These are phyloP conservation scores for Pharmacophagus antenor DNA, from an alignment of 2,888 invertebrate genomes.

Conservation along the genomic window DNA sequence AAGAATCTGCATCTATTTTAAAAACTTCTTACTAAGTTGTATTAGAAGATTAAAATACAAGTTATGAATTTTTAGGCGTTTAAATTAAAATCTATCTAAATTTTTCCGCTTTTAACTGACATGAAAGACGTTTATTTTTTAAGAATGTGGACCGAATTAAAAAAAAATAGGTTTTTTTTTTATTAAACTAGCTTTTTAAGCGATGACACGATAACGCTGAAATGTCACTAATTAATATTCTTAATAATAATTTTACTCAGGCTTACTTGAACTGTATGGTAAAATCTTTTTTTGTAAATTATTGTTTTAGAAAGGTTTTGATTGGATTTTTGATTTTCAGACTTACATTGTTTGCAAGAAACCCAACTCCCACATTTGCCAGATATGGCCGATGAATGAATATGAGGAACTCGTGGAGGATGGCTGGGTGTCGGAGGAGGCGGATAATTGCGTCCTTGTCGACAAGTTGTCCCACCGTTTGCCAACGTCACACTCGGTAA, in stretches of 20 bases:
- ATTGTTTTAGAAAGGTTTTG: background rate
- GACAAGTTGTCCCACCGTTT: background rate
- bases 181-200: too few relatives aligned
- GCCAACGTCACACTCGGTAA: constrained; percentile 6
- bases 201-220: too few relatives aligned
- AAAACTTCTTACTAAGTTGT: background rate
- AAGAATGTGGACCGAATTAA: too few relatives aligned
- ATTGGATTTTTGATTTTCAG: constrained; percentile 40
- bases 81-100: too few relatives aligned
- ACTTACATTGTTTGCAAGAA: constrained; percentile 50
- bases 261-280: too few relatives aligned
- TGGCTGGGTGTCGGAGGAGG: background rate
- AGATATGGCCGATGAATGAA: constrained; percentile 39
- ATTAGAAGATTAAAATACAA: background rate
- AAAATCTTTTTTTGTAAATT: too few relatives aligned
- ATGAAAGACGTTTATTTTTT: too few relatives aligned
- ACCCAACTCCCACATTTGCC: constrained; percentile 44
- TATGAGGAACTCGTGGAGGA: background rate
- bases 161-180: too few relatives aligned
- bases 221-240: too few relatives aligned
- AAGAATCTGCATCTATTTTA: background rate
- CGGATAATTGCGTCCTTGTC: background rate
- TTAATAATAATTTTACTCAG: too few relatives aligned
- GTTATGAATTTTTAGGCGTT: background rate
- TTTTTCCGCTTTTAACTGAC: too few relatives aligned